Base-by-base conservation (phyloP, 2,888 invertebrate species). In the Pinctada fucata region DNA sequence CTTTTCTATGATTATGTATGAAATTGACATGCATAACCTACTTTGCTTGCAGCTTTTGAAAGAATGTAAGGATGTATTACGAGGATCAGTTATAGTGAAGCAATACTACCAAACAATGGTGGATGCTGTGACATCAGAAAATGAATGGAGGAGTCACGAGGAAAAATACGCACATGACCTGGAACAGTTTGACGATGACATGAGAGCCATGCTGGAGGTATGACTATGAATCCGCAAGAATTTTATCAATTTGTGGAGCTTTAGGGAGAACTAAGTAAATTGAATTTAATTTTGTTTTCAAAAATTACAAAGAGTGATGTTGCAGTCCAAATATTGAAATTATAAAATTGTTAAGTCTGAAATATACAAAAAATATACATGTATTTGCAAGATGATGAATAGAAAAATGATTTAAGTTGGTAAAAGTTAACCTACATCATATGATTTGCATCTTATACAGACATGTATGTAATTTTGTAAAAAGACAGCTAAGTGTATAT, bases 61-160 rank as follows among this genome's bases (percentile, higher is more conserved):
- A 90, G 98, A 99, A 93, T 94, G 97, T 83, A 96, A 97, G 82
- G 98, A 98, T 89, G 97, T 97, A 0, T 93, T 99, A 75, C 95
- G 95, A 87, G 95, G 97, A 70, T 97, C 97, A 13, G 95, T 96
- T 65, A 94, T 95, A 78, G 96, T 97, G 93, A 95, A 97, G 13
- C 95, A 96, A 87, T 95, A 96, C 88, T 97, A 93, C 83, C 91
- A 92, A 79, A 87, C 89, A 63, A 91, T 93, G 90, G 91, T 93
- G 31, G 85, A 87, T 16, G 88, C 91, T 3, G 90, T 92, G 52
- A 82, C 90, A 67, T 90, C 90, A 81, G 91, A 91, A 63, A 85
- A 87, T 63, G 85, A 87, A 51, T 86, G 85, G 10, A 82, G 84
- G 2, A 86, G 87, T 13, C 88, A 89, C 52, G 87, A 88, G 45